A percentile compares a stretch with the other conserved stretches of the same genome.
phyloP scores from a whole-genome alignment of 2,113 vertebrate genomes.

The Ellobius talpinus region DNA sequence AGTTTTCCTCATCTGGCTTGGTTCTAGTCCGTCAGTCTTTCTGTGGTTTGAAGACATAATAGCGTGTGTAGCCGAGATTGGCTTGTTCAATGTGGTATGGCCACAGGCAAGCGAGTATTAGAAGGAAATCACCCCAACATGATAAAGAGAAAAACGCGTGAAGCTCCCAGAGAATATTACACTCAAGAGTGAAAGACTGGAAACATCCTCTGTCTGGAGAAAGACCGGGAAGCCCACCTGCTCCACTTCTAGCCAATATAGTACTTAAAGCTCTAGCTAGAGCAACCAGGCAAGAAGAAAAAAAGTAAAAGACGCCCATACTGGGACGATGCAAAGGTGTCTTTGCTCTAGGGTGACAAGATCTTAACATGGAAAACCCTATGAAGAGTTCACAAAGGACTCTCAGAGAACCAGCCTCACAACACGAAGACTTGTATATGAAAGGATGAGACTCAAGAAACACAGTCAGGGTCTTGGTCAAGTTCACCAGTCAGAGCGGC shows the following conservation, averaged over 20 bases:
- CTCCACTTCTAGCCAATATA: not conserved
- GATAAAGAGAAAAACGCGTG: not conserved
- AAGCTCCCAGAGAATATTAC: not conserved
- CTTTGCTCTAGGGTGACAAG: not conserved
- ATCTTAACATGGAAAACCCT: slow-evolving; percentile 7
- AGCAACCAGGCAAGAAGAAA: not conserved
- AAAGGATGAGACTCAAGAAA: not conserved
- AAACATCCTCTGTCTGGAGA: not conserved
- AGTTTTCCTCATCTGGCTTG: not conserved
- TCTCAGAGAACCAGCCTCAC: not conserved
- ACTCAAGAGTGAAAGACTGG: not conserved
- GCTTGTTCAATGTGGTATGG: not conserved
- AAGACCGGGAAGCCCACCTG: not conserved
- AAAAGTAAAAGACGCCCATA: not conserved
- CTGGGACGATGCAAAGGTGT: slow-evolving; percentile 19
- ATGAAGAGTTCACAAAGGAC: not conserved
- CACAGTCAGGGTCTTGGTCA: too few species aligned
- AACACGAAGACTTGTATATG: not conserved
- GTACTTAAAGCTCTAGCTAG: not conserved
- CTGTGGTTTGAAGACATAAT: slow-evolving; percentile 14
- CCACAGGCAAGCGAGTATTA: not conserved
- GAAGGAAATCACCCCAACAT: not conserved
- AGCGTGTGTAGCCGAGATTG: not conserved
- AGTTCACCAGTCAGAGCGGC: not conserved
- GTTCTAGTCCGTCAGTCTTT: not conserved